Percentiles rank a stretch among this genome's conserved stretches.
Conservation (phyloP, 2,113 vertebrate genomes). For the Alethe diademata region DNA sequence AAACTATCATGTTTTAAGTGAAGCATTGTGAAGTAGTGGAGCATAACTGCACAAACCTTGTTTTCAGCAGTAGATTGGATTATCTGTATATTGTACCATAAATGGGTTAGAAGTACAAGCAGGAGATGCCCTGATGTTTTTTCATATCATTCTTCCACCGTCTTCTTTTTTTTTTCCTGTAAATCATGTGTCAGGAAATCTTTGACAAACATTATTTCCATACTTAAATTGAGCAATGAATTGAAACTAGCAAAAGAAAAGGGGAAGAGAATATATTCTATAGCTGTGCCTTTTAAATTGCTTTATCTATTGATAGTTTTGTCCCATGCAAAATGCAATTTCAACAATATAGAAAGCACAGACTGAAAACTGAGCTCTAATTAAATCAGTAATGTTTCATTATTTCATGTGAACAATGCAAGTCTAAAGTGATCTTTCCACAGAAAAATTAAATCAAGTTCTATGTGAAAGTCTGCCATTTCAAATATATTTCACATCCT, state of each 20-base stretch:
- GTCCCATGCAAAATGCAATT: conserved; percentile 67
- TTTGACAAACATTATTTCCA: conserved; percentile 70
- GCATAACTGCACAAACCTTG: conserved; percentile 54
- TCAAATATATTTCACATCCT: conserved; percentile 17
- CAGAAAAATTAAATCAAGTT: conserved; percentile 69
- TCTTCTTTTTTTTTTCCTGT: background rate
- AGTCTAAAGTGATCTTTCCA: conserved; percentile 49
- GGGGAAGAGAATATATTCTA: conserved; percentile 10
- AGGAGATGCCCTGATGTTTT: conserved; percentile 31
- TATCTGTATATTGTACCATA: conserved; percentile 61
- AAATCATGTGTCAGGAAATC: conserved; percentile 60
- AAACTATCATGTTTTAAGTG: conserved; percentile 54
- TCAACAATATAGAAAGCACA: conserved; percentile 30
- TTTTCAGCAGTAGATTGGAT: conserved; percentile 64
- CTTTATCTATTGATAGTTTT: conserved; percentile 65
- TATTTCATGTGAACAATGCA: conserved; percentile 63
- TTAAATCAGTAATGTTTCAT: conserved; percentile 72
- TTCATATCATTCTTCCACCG: background rate
- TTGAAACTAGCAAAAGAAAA: conserved; percentile 50
- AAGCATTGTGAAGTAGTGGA: conserved; percentile 7
- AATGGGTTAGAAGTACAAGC: conserved; percentile 66
- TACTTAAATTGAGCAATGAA: conserved; percentile 67
- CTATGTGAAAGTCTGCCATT: conserved; percentile 33
- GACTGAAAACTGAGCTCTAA: conserved; percentile 62
- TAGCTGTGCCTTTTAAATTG: conserved; percentile 59